A percentile compares a stretch with the other conserved stretches of the same genome.
These are phyloP conservation scores for Rhabdomys dilectus DNA, from an alignment of 2,113 vertebrate genomes.

Conservation along the genomic window DNA sequence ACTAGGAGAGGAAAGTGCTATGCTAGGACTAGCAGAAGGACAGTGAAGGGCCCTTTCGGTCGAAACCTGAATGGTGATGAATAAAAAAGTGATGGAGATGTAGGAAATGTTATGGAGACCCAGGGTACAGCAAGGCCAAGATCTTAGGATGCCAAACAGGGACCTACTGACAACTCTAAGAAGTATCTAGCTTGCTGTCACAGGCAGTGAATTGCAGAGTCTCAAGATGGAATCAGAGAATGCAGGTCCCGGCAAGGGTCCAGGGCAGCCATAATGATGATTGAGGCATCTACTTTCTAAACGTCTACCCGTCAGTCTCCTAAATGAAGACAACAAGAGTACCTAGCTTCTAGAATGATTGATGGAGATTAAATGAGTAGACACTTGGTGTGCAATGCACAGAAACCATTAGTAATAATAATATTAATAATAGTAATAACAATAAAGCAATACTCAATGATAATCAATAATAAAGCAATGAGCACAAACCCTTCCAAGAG, in stretches of 20 bases:
- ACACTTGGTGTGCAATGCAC: neutral
- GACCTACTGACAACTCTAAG: too few species aligned
- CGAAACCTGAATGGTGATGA: conserved; percentile 6
- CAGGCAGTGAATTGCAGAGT: neutral
- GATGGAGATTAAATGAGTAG: neutral
- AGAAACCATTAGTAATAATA: neutral
- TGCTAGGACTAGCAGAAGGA: neutral
- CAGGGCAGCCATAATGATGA: neutral
- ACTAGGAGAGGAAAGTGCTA: neutral
- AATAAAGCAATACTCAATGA: neutral
- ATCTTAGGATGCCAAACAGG: neutral
- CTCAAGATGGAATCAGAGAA: neutral
- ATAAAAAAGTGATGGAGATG: neutral
- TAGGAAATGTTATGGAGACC: neutral
- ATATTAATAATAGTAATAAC: neutral
- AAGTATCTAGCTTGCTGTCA: neutral
- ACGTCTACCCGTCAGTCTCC: neutral
- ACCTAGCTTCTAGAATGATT: neutral
- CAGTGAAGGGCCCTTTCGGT: neutral
- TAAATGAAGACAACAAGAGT: neutral
- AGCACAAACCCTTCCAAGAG: neutral
- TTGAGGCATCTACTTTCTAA: neutral
- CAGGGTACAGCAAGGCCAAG: neutral
- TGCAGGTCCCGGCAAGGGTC: neutral
- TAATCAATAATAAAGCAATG: too few species aligned